A percentile compares a stretch with the other conserved stretches of the same genome.
These are phyloP conservation scores for Uropsilus gracilis DNA, from an alignment of 2,113 vertebrate species.

Conservation along the genomic window DNA sequence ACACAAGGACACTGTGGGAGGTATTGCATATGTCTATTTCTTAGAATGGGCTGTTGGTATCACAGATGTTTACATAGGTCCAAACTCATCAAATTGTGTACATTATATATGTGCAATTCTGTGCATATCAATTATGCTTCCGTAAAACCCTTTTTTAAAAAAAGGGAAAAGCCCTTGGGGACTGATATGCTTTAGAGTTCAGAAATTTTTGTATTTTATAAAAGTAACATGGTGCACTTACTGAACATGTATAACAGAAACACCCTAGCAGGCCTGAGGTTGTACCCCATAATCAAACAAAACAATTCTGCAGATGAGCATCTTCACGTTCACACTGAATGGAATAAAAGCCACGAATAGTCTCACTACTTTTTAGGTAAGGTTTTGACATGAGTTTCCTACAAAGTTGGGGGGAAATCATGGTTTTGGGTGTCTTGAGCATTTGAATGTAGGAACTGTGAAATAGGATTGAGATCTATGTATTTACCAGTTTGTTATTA, in stretches of 20 bases:
- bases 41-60: background rate
- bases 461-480: background rate
- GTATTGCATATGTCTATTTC: background rate
- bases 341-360: background rate
- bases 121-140: background rate
- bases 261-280: background rate
- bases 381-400: background rate
- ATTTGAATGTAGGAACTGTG: background rate
- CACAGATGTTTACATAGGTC: background rate
- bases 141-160: background rate
- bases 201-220: constrained; percentile 13
- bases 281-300: background rate
- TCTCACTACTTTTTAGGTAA: background rate
- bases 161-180: background rate
- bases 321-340: background rate
- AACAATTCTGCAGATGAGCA: background rate
- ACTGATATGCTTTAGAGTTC: constrained; percentile 4
- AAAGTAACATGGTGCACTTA: background rate
- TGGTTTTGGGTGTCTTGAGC: background rate
- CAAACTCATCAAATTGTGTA: background rate
- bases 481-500: background rate
- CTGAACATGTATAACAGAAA: background rate
- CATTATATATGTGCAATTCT: background rate
- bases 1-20: background rate
- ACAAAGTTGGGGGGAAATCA: background rate